Base-by-base conservation (phyloP, 1,140 invertebrate species). In the Agrypnia vestita region DNA sequence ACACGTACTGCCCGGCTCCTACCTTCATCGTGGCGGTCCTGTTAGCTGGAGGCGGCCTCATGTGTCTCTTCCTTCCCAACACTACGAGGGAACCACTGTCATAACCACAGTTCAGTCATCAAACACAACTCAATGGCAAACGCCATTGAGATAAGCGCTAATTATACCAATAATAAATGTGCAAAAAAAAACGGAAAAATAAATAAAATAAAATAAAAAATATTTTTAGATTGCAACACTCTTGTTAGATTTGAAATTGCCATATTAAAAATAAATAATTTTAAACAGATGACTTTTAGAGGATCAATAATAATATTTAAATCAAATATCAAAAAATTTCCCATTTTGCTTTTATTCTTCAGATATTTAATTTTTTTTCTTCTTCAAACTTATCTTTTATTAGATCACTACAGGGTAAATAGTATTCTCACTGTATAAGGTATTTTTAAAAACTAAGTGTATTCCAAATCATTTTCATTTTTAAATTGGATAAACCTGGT, bases 21-120 rank as follows among this genome's bases (percentile, higher is more conserved):
- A 96, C 95, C 53, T 96, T 96, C 87, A 96, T 96, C 64, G 94
- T 96, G 13, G 95, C 95, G 78, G 92, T 90, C 49, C 91, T 96
- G 78, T 90, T 96, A 71, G 95, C 95, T 81, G 92, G 94, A 84
- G 95, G 95, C 85, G 95, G 95, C 78, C 90, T 96, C 61, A 93
- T 96, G 87, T 95, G 95, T 87, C 90, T 96, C 84, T 93, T 95
- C 89, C 89, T 96, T 89, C 95, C 95, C 84, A 96, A 96, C 87
- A 96, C 95, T 85, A 96, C 95, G 12, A 91, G 94, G 73, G 94
- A 94, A 87, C 94, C 95, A 84, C 91, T 96, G 86, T 93, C 94
- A 87, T 96, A 92, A 93, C 88, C 44, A 71, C n/a, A 12, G 59
- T 62, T 62, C 25, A 21, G 59, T 17, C 19, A 53, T 19, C 47